These are phyloP conservation scores for Plutella xylostella DNA, from an alignment of 2,888 invertebrate species.

Conservation along the genomic window DNA sequence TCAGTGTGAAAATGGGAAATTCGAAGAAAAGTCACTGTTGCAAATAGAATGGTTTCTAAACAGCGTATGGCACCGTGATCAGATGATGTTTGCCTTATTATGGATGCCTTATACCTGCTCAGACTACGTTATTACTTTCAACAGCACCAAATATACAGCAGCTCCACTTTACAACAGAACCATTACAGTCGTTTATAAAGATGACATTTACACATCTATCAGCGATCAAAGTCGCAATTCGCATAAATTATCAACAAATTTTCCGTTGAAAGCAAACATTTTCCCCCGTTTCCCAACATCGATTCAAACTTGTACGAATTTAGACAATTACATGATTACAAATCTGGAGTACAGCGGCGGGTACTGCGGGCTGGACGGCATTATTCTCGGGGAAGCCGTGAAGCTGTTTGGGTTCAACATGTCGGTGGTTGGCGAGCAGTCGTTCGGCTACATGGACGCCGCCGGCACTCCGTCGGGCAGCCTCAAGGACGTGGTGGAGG, in stretches of 20 bases:
- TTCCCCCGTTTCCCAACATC: slow-evolving; percentile 37
- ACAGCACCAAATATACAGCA: slow-evolving; percentile 20
- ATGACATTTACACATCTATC: too few relatives aligned
- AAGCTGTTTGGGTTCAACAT: slow-evolving; percentile 29
- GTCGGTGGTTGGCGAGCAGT: slow-evolving; percentile 15
- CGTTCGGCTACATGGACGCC: slow-evolving; percentile 23
- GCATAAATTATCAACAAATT: slow-evolving; percentile 27
- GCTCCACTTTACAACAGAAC: slow-evolving; percentile 29
- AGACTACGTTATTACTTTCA: slow-evolving; percentile 23
- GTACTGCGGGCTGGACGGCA: slow-evolving; percentile 35
- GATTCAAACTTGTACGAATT: slow-evolving; percentile 25
- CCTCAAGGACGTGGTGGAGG: slow-evolving; percentile 27
- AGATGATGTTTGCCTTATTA: slow-evolving; percentile 22
- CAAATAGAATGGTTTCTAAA: slow-evolving; percentile 28
- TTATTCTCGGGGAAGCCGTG: slow-evolving; percentile 32
- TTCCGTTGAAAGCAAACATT: slow-evolving; percentile 30
- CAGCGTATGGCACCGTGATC: slow-evolving; percentile 29
- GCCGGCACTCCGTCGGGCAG: slow-evolving; percentile 24
- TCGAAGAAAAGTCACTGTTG: slow-evolving; percentile 3
- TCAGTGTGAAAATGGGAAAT: background rate
- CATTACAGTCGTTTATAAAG: slow-evolving; percentile 20
- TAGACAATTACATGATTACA: slow-evolving; percentile 23
- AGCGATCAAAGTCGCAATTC: too few relatives aligned
- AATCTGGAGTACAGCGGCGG: slow-evolving; percentile 21
- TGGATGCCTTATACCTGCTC: slow-evolving; percentile 32